A percentile compares a stretch with the other conserved stretches of the same genome.
These are phyloP conservation scores for Pelecanus crispus DNA, from an alignment of 2,113 vertebrate genomes.

Conservation along the genomic window DNA sequence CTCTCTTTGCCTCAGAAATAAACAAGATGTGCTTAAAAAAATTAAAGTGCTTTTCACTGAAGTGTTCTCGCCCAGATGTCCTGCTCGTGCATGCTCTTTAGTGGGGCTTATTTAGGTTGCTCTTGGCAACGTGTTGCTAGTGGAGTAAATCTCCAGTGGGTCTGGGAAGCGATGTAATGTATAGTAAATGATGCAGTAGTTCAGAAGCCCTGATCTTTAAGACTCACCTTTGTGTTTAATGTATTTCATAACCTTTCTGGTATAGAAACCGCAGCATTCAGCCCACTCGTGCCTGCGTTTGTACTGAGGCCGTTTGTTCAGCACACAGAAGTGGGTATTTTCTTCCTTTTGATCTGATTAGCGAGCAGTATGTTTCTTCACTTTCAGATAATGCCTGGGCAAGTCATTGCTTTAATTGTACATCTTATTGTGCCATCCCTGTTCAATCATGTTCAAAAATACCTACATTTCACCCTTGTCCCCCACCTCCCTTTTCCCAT, in stretches of 20 bases:
- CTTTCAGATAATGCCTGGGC: conserved; percentile 22
- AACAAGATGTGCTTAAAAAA: background rate
- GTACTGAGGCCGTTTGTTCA: background rate
- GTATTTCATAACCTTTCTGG: background rate
- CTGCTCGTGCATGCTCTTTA: fast-evolving
- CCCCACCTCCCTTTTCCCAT: conserved; percentile 75
- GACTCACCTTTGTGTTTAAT: fast-evolving
- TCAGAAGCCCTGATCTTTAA: no score
- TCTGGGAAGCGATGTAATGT: fast-evolving
- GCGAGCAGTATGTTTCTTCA: background rate
- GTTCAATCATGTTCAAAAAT: conserved; percentile 62
- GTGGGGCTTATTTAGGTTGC: background rate
- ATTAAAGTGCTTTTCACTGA: no score
- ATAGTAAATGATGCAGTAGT: fast-evolving
- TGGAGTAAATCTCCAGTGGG: fast-evolving
- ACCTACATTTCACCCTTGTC: conserved; percentile 55
- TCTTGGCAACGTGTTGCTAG: fast-evolving
- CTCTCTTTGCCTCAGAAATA: background rate
- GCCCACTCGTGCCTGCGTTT: background rate
- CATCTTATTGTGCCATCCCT: conserved; percentile 66
- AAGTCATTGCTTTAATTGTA: conserved; percentile 49
- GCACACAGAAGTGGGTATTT: background rate
- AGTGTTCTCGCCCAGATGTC: fast-evolving
- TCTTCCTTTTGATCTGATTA: background rate
- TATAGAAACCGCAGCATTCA: background rate